A percentile compares a stretch with the other conserved stretches of the same genome.
Evolutionary conservation across 2,113 vertebrate species (phyloP).

Genomic region (Triplophysa dalaica): DNA sequence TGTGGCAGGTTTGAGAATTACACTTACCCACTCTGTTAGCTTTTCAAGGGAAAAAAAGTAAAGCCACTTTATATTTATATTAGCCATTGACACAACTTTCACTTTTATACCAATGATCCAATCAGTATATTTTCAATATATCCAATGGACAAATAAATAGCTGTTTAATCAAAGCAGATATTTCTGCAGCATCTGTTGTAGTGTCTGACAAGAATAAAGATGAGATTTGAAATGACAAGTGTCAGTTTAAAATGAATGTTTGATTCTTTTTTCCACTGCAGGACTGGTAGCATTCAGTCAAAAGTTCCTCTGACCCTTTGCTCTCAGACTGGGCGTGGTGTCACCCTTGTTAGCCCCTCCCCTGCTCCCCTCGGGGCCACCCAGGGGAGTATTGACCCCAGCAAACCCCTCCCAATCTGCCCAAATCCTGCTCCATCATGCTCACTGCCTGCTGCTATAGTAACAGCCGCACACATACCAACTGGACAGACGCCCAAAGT

Average conservation of each 20-base stretch:
- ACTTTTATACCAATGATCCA: no score
- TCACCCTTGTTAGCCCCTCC: conserved; percentile 83
- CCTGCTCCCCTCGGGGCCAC: conserved; percentile 78
- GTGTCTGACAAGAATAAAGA: neutral
- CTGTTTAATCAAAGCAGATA: neutral
- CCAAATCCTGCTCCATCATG: conserved; percentile 59
- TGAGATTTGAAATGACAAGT: neutral
- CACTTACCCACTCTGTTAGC: neutral
- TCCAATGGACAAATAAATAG: neutral
- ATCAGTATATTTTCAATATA: no score
- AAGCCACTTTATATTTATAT: no score
- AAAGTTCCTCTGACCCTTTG: conserved; percentile 83
- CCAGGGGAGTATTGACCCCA: conserved; percentile 77
- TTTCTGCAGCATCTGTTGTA: neutral
- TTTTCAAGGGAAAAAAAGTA: no score
- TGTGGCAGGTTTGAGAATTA: conserved; percentile 9
- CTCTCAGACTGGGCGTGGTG: conserved; percentile 80
- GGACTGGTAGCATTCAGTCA: conserved; percentile 81
- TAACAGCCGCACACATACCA: conserved; percentile 84
- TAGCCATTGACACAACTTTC: no score
- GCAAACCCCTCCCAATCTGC: conserved; percentile 70
- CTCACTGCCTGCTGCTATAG: conserved; percentile 76
- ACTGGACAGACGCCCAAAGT: conserved; percentile 88
- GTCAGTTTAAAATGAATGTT: neutral
- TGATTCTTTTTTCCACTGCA: conserved; percentile 57